Percentiles rank a stretch among this genome's conserved stretches.
These are phyloP conservation scores for Carpatolechia fugitivella DNA, from an alignment of 2,888 invertebrate species.

Conservation along the genomic window DNA sequence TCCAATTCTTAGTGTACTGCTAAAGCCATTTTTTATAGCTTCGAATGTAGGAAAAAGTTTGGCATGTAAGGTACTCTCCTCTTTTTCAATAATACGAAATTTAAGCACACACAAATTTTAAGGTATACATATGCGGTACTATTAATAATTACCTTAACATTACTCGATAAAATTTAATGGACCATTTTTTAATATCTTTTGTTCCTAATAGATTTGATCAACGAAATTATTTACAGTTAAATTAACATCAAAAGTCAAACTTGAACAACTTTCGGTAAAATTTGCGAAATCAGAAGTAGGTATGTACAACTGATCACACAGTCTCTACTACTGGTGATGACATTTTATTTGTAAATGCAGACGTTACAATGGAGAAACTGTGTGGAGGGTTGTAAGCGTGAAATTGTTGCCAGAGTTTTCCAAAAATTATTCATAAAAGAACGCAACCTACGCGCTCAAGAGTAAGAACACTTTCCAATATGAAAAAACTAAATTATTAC, in stretches of 20 bases:
- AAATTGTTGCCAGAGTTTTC: neutral
- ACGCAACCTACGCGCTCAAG: conserved; percentile 1
- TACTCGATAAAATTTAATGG: conserved; percentile 70
- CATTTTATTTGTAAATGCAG: neutral
- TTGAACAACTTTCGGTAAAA: conserved; percentile 29
- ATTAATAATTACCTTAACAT: conserved; percentile 53
- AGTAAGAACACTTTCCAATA: conserved; percentile 9
- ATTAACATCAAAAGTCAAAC: conserved; percentile 37
- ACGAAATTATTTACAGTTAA: conserved; percentile 55
- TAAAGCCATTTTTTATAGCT: conserved; percentile 64
- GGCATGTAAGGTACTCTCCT: conserved; percentile 51
- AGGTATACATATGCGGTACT: conserved; percentile 56
- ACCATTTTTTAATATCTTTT: conserved; percentile 62
- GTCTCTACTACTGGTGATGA: neutral
- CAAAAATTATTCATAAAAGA: conserved; percentile 13
- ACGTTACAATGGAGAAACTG: neutral
- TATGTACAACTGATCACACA: neutral
- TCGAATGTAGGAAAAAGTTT: conserved; percentile 56
- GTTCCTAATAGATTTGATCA: conserved; percentile 66
- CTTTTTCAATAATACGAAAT: conserved; percentile 40
- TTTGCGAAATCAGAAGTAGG: neutral
- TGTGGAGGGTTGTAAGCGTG: neutral
- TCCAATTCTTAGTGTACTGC: conserved; percentile 55
- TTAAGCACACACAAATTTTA: conserved; percentile 49
- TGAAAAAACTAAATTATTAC: conserved; percentile 15